phyloP scores from a whole-genome alignment of 2,797 vertebrate species.

The Pseudopleuronectes americanus region DNA sequence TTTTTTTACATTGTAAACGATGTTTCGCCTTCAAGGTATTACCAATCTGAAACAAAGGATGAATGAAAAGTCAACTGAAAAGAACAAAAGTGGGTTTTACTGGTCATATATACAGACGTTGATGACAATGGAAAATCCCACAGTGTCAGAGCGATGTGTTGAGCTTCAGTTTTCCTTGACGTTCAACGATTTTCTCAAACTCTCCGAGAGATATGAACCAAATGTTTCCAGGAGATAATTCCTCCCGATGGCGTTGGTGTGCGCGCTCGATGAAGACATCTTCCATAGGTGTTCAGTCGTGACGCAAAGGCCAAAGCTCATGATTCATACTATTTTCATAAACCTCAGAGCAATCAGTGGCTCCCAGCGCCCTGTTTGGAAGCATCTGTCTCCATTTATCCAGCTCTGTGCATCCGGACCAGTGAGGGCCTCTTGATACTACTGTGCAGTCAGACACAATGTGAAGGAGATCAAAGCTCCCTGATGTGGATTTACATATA shows the following conservation, averaged over 20 bases:
- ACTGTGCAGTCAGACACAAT: background rate
- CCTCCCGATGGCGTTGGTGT: background rate
- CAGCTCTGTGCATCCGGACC: background rate
- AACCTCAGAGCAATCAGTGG: background rate
- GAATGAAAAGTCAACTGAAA: no score
- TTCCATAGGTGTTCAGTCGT: background rate
- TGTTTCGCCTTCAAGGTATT: no score
- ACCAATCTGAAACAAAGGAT: no score
- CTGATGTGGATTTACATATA: constrained; percentile 3
- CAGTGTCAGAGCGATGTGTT: background rate
- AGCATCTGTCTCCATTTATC: background rate
- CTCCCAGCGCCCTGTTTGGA: background rate
- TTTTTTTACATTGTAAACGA: no score
- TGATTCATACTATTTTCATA: background rate
- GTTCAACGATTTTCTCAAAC: background rate
- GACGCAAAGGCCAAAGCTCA: background rate
- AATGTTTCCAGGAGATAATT: background rate
- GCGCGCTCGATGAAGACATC: background rate
- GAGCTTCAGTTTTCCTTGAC: background rate
- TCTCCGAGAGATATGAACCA: background rate
- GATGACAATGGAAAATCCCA: background rate
- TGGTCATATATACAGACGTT: no score
- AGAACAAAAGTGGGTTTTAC: no score
- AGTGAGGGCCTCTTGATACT: background rate
- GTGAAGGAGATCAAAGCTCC: background rate